These are phyloP conservation scores for Augochlorella aurata DNA, from an alignment of 2,888 invertebrate genomes.

Conservation along the genomic window DNA sequence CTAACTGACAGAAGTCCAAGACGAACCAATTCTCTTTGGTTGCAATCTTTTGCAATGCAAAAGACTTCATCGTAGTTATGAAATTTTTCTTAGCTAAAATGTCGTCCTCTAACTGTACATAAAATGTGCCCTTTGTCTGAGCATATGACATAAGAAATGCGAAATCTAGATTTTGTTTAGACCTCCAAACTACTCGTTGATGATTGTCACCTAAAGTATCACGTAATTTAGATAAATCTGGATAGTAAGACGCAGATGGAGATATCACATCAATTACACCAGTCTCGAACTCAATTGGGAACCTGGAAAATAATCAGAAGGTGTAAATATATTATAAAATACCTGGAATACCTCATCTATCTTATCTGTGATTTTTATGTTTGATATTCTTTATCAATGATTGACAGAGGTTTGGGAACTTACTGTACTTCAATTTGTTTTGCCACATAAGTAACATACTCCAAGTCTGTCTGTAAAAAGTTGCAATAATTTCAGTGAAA, in stretches of 20 bases:
- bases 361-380: not conserved
- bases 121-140: constrained; percentile 92
- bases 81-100: constrained; percentile 93
- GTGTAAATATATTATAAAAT: not conserved
- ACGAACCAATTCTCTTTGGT: constrained; percentile 93
- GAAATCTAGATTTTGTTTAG: constrained; percentile 97
- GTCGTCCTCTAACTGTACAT: constrained; percentile 97
- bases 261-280: constrained; percentile 95
- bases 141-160: constrained; percentile 97
- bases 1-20: constrained; percentile 95
- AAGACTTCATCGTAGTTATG: constrained; percentile 92
- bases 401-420: constrained; percentile 79
- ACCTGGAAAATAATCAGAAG: constrained; percentile 83
- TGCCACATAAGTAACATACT: constrained; percentile 89
- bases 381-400: not conserved
- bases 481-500: constrained; percentile 20
- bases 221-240: constrained; percentile 89
- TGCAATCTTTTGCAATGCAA: constrained; percentile 89
- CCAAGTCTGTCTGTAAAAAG: constrained; percentile 87
- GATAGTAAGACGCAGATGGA: constrained; percentile 93
- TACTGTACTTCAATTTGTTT: constrained; percentile 89
- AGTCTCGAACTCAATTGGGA: constrained; percentile 88
- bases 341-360: not conserved
- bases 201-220: constrained; percentile 92
- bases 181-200: constrained; percentile 94